Percentiles rank a stretch among this genome's conserved stretches.
Conservation (phyloP, 2,113 vertebrate genomes). For the Stigmatopora argus region DNA sequence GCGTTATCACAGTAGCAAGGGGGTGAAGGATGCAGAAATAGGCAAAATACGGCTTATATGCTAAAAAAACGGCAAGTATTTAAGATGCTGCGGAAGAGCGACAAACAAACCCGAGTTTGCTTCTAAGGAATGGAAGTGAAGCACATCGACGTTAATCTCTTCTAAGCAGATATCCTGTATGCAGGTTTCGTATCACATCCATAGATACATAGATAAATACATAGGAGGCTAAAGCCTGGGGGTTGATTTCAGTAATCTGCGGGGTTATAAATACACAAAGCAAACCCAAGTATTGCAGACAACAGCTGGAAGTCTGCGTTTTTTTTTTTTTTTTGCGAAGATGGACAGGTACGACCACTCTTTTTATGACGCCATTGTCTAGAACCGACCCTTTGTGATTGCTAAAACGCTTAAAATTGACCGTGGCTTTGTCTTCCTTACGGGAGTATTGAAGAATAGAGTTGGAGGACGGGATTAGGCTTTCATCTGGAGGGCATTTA, state of each 20-base stretch:
- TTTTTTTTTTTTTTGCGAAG: conserved; percentile 8
- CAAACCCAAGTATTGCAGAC: conserved; percentile 30
- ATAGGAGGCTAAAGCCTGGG: conserved; percentile 20
- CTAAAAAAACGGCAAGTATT: too few species aligned
- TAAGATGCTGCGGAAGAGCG: not conserved
- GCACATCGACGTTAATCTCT: conserved; percentile 34
- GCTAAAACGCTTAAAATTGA: not conserved
- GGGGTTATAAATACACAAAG: conserved; percentile 34
- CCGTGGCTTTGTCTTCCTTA: not conserved
- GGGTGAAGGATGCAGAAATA: too few species aligned
- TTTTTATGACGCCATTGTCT: not conserved
- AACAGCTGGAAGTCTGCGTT: conserved; percentile 36
- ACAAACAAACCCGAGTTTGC: not conserved
- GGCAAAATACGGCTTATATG: too few species aligned
- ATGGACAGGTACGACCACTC: conserved; percentile 22
- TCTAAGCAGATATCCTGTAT: conserved; percentile 35
- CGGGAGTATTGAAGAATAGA: not conserved
- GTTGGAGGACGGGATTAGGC: conserved; percentile 11
- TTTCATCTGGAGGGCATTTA: conserved; percentile 29
- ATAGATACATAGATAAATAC: conserved; percentile 13
- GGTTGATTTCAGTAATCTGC: conserved; percentile 50
- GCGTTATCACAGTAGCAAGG: too few species aligned
- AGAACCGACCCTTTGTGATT: not conserved
- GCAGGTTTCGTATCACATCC: not conserved
- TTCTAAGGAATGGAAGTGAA: conserved; percentile 18